A percentile compares a stretch with the other conserved stretches of the same genome.
phyloP scores from a whole-genome alignment of 2,888 invertebrate genomes.

The Apoda limacodes region DNA sequence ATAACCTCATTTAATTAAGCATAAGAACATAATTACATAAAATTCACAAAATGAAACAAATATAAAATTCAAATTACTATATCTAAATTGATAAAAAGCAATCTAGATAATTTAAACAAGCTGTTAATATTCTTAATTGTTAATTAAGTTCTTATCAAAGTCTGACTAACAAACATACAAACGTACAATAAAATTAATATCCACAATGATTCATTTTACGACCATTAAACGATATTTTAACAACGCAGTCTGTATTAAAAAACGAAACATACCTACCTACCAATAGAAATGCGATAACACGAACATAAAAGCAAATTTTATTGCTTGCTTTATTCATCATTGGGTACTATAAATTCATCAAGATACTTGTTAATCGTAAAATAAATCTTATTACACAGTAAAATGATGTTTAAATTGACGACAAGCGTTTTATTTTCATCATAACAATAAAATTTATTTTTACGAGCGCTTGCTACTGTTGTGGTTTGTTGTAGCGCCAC shows the following conservation, averaged over 20 bases:
- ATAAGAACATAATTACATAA: too few relatives aligned
- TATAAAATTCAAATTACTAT: too few relatives aligned
- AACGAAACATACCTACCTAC: slow-evolving; percentile 48
- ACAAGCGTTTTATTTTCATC: slow-evolving; percentile 70
- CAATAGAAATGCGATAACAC: slow-evolving; percentile 59
- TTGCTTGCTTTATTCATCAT: slow-evolving; percentile 67
- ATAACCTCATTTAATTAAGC: too few relatives aligned
- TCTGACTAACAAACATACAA: too few relatives aligned
- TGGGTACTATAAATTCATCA: slow-evolving; percentile 65
- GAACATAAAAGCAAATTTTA: slow-evolving; percentile 60
- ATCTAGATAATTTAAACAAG: too few relatives aligned
- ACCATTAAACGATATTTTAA: slow-evolving; percentile 22
- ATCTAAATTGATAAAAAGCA: too few relatives aligned
- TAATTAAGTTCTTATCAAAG: too few relatives aligned
- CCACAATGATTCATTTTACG: slow-evolving; percentile 10
- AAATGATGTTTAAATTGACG: slow-evolving; percentile 70
- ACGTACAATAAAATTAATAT: slow-evolving; percentile 2
- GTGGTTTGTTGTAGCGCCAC: slow-evolving; percentile 46
- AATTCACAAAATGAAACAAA: too few relatives aligned
- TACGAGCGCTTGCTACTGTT: slow-evolving; percentile 44
- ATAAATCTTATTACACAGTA: slow-evolving; percentile 68
- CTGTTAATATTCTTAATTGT: too few relatives aligned
- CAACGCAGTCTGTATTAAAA: too few relatives aligned
- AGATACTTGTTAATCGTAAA: slow-evolving; percentile 69
- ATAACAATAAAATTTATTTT: slow-evolving; percentile 71